These are phyloP conservation scores for Mesoclemmys tuberculata DNA, from an alignment of 2,113 vertebrate genomes.

Conservation along the genomic window DNA sequence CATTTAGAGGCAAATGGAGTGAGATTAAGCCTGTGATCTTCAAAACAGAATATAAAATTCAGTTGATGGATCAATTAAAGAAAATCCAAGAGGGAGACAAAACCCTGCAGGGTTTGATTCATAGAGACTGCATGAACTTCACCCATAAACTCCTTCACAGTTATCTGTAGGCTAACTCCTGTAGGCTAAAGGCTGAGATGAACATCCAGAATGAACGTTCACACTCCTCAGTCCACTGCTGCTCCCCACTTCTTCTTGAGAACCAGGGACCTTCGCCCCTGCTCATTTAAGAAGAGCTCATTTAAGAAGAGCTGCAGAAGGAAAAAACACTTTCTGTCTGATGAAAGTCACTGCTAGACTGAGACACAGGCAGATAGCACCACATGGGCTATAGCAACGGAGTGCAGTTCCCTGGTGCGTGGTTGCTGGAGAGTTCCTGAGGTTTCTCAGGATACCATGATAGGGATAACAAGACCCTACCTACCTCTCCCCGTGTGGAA, in stretches of 20 bases:
- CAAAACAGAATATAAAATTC: neutral
- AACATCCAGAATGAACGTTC: neutral
- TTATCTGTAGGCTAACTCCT: neutral
- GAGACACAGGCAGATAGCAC: accelerated
- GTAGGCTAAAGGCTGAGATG: neutral
- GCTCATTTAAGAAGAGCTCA: neutral
- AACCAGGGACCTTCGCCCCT: neutral
- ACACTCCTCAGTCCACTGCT: neutral
- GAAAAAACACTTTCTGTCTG: neutral
- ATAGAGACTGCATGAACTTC: neutral
- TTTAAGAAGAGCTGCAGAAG: neutral
- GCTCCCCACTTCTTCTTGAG: neutral
- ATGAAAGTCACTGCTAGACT: neutral
- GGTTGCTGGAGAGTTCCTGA: conserved; percentile 59
- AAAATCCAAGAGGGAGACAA: neutral
- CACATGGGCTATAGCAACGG: neutral
- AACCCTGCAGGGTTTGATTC: neutral
- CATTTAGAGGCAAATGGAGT: conserved; percentile 19
- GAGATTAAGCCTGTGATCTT: neutral
- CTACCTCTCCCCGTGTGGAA: neutral
- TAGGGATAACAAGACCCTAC: neutral
- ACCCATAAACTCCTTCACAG: neutral
- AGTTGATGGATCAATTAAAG: neutral
- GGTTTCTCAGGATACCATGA: conserved; percentile 44
- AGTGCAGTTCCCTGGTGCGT: neutral